phyloP scores from a whole-genome alignment of 2,888 invertebrate genomes.

The Drosophila heteroneura region DNA sequence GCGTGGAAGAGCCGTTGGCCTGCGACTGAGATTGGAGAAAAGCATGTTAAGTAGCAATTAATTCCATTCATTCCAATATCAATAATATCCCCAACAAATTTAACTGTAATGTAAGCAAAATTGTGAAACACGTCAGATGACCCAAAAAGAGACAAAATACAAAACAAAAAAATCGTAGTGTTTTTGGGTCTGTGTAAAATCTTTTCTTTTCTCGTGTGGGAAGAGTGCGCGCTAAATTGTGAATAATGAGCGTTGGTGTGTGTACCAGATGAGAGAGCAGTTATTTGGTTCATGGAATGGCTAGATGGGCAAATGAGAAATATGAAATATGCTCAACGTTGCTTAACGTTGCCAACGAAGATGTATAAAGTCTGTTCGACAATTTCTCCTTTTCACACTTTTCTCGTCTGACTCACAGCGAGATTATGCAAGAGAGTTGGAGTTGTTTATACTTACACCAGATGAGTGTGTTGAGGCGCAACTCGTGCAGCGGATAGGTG shows the following conservation, averaged over 20 bases:
- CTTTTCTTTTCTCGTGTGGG: constrained; percentile 29
- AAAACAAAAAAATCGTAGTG: background rate
- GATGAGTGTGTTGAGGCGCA: constrained; percentile 86
- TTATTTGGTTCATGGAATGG: constrained; percentile 1
- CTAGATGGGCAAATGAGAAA: constrained; percentile 17
- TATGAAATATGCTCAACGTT: background rate
- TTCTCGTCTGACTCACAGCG: background rate
- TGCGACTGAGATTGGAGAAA: constrained; percentile 11
- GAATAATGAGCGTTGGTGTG: constrained; percentile 59
- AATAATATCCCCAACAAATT: background rate
- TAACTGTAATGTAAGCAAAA: constrained; percentile 43
- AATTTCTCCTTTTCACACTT: constrained; percentile 6
- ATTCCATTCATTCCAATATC: background rate
- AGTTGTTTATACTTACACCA: constrained; percentile 87
- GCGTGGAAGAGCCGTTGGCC: constrained; percentile 1
- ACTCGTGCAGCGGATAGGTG: constrained; percentile 74
- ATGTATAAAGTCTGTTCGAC: background rate
- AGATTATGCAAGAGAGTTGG: background rate
- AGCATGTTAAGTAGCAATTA: constrained; percentile 59
- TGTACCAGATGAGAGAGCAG: constrained; percentile 10
- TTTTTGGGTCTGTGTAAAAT: constrained; percentile 26
- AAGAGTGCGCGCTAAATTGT: constrained; percentile 56
- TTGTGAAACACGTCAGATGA: constrained; percentile 58
- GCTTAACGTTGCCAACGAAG: background rate
- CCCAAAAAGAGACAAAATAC: constrained; percentile 28